A percentile compares a stretch with the other conserved stretches of the same genome.
phyloP scores from a whole-genome alignment of 53 echinoderm and acorn worm species.

The Henricia sp. region DNA sequence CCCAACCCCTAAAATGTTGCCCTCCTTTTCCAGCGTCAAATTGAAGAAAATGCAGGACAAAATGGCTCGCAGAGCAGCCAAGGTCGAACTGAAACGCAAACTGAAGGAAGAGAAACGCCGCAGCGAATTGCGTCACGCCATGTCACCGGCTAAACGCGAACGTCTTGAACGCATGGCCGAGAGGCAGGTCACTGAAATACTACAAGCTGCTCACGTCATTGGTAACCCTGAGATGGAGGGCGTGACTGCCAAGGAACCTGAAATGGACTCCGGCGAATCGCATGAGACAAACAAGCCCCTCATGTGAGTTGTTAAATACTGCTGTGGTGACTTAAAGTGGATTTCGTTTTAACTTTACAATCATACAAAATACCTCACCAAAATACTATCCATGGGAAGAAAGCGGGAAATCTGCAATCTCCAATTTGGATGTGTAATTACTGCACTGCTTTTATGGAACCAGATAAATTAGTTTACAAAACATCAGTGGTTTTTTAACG shows the following conservation, averaged over 20 bases:
- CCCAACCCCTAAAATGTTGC: too few relatives aligned
- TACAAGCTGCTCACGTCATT: conserved; percentile 63
- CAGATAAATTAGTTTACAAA: too few relatives aligned
- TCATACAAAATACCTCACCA: too few relatives aligned
- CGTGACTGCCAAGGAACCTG: background rate
- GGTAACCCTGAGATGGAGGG: conserved; percentile 5
- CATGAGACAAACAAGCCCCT: conserved; percentile 43
- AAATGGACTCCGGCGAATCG: too few relatives aligned
- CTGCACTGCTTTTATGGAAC: too few relatives aligned
- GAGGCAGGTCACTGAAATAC: conserved; percentile 69
- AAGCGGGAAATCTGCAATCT: too few relatives aligned
- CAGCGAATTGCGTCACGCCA: conserved; percentile 39
- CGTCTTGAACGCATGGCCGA: conserved; percentile 79
- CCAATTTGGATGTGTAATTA: too few relatives aligned
- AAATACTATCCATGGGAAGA: too few relatives aligned
- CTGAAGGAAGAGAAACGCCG: conserved; percentile 81
- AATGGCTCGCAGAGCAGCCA: conserved; percentile 75
- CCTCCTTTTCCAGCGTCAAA: background rate
- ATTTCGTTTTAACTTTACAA: too few relatives aligned
- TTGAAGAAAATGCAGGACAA: conserved; percentile 72
- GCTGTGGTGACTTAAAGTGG: too few relatives aligned
- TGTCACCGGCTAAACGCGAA: conserved; percentile 87
- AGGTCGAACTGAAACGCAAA: conserved; percentile 83
- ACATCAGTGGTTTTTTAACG: too few relatives aligned
- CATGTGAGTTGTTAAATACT: conserved; percentile 22